phyloP scores from a whole-genome alignment of 2,113 vertebrate species.

The Neomonachus schauinslandi region DNA sequence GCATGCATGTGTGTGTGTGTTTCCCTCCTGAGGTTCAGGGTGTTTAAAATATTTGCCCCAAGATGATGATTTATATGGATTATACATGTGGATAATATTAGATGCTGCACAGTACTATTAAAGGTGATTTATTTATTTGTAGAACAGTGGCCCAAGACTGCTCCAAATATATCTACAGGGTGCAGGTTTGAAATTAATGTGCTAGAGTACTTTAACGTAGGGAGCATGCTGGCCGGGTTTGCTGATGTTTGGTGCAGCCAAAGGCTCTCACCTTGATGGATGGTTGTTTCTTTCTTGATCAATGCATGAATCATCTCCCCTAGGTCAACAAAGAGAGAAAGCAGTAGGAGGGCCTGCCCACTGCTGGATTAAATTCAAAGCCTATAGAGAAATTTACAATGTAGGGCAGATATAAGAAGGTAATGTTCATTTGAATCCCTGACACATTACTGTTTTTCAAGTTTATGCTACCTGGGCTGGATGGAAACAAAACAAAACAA shows the following conservation, averaged over 20 bases:
- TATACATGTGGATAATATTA: constrained; percentile 51
- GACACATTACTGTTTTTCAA: constrained; percentile 1
- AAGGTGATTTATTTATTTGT: constrained; percentile 74
- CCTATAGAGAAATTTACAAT: constrained; percentile 54
- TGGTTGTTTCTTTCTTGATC: constrained; percentile 72
- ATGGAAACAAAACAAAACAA: not conserved
- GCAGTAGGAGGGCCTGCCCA: constrained; percentile 62
- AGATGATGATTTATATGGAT: constrained; percentile 49
- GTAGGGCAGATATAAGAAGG: constrained; percentile 29
- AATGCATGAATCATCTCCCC: constrained; percentile 67
- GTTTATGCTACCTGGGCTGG: not conserved
- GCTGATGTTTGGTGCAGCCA: constrained; percentile 59
- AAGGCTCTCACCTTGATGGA: constrained; percentile 73
- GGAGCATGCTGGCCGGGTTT: constrained; percentile 39
- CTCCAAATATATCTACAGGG: constrained; percentile 71
- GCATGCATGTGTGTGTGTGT: not conserved
- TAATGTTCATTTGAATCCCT: constrained; percentile 35
- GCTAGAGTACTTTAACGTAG: not conserved
- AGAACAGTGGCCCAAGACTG: constrained; percentile 37
- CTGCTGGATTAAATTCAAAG: constrained; percentile 68
- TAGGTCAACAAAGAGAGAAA: constrained; percentile 71
- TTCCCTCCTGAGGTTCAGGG: not conserved
- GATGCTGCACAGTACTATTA: constrained; percentile 58
- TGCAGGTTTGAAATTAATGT: constrained; percentile 74
- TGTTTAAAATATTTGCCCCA: constrained; percentile 49